Conservation (phyloP, 30 jellyfish, hydroid and myxozoan genomes). For the Sanderia malayensis region DNA sequence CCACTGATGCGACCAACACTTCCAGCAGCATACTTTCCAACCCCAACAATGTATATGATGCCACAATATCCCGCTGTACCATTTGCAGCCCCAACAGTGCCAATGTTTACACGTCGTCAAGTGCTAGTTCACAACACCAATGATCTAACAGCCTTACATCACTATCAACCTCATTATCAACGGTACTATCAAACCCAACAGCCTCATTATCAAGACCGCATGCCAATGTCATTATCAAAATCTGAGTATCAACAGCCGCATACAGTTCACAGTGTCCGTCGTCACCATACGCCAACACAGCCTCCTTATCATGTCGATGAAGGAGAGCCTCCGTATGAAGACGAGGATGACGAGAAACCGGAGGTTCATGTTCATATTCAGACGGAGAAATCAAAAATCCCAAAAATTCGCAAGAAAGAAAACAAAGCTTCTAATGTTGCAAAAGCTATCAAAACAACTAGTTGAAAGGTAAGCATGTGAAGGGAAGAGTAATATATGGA, state of each 20-base stretch:
- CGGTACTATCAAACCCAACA: not conserved
- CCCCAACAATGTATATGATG: slow-evolving; percentile 46
- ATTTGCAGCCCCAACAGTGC: slow-evolving; percentile 43
- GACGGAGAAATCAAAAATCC: slow-evolving; percentile 88
- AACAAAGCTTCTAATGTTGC: not conserved
- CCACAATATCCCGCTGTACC: slow-evolving; percentile 33
- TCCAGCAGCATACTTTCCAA: slow-evolving; percentile 46
- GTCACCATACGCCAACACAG: slow-evolving; percentile 29
- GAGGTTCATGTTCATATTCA: slow-evolving; percentile 98
- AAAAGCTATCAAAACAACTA: not conserved
- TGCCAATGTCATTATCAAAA: not conserved
- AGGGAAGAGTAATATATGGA: no score
- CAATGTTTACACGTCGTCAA: slow-evolving; percentile 25
- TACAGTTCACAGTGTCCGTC: not conserved
- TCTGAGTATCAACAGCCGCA: not conserved
- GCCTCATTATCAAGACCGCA: not conserved
- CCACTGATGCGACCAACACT: slow-evolving; percentile 47
- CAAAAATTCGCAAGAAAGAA: slow-evolving; percentile 27
- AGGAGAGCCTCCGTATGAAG: slow-evolving; percentile 35
- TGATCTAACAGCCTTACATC: slow-evolving; percentile 1
- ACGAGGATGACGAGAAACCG: slow-evolving; percentile 97
- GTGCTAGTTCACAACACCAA: slow-evolving; percentile 17
- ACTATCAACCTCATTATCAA: not conserved
- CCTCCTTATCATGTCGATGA: slow-evolving; percentile 43
- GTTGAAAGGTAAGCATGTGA: not conserved